phyloP scores from a whole-genome alignment of 92 coral and sea anemone genomes.

The Galaxea fascicularis region DNA sequence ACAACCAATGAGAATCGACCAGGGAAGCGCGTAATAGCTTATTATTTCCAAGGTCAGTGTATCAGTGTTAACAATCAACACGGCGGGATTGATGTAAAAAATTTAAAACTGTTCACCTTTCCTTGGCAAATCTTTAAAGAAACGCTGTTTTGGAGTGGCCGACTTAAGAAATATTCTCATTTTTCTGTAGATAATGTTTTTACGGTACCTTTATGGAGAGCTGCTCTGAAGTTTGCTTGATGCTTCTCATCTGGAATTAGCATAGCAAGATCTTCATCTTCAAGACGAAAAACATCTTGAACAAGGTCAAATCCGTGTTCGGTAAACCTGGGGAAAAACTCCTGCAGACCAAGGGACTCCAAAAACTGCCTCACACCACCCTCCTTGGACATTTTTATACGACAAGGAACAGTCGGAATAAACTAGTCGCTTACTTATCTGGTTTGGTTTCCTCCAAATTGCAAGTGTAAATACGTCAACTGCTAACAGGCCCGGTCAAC shows the following conservation, averaged over 20 bases:
- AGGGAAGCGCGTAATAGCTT: neutral
- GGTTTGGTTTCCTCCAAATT: neutral
- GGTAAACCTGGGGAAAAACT: constrained; percentile 27
- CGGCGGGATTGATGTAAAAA: neutral
- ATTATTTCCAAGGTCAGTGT: neutral
- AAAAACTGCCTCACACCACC: constrained; percentile 41
- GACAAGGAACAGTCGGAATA: neutral
- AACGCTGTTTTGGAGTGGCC: neutral
- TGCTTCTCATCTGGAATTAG: constrained; percentile 39
- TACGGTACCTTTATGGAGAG: constrained; percentile 56
- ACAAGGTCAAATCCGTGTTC: constrained; percentile 56
- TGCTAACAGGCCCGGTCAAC: constrained; percentile 7
- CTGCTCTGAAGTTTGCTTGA: constrained; percentile 33
- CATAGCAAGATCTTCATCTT: constrained; percentile 44
- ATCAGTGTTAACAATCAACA: neutral
- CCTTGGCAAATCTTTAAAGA: too few species aligned
- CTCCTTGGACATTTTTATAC: constrained; percentile 41
- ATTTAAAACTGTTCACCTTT: neutral
- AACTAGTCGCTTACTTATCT: neutral
- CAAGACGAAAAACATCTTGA: constrained; percentile 55
- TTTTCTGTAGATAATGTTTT: too few species aligned
- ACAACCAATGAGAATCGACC: neutral
- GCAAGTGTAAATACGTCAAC: neutral
- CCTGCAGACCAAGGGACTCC: constrained; percentile 43
- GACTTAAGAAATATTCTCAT: neutral